These are phyloP conservation scores for Dufourea novaeangliae DNA, from an alignment of 1,140 invertebrate species.

Conservation along the genomic window DNA sequence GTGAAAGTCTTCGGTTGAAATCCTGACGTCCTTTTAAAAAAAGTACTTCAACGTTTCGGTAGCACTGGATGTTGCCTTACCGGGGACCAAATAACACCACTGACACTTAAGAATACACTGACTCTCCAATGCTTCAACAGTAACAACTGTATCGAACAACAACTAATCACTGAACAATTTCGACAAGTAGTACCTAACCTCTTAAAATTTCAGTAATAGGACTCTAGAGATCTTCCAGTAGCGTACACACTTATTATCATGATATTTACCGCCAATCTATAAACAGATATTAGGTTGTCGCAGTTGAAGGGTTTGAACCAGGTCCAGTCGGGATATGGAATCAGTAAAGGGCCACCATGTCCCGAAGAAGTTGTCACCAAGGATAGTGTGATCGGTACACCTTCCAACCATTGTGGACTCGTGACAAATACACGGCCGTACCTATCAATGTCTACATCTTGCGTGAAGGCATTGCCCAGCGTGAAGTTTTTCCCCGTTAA, in stretches of 20 bases:
- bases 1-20: too few species aligned
- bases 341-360: constrained; percentile 73
- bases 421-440: constrained; percentile 78
- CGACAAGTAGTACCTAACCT: too few species aligned
- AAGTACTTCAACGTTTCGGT: too few species aligned
- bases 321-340: constrained; percentile 78
- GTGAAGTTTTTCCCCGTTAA: constrained; percentile 73
- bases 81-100: too few species aligned
- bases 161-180: too few species aligned
- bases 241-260: neutral
- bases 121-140: too few species aligned
- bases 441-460: constrained; percentile 77
- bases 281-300: constrained; percentile 78
- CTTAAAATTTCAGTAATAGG: too few species aligned
- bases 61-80: too few species aligned
- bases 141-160: too few species aligned
- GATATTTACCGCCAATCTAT: constrained; percentile 78
- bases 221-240: too few species aligned
- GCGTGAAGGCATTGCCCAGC: constrained; percentile 76
- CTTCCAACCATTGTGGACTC: constrained; percentile 78
- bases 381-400: constrained; percentile 78
- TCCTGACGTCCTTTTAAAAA: too few species aligned
- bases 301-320: constrained; percentile 75
- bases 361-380: constrained; percentile 69
- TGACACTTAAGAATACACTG: too few species aligned